Evolutionary conservation across 2,888 invertebrate genomes (phyloP).

Genomic region (Theodoxus fluviatilis): DNA sequence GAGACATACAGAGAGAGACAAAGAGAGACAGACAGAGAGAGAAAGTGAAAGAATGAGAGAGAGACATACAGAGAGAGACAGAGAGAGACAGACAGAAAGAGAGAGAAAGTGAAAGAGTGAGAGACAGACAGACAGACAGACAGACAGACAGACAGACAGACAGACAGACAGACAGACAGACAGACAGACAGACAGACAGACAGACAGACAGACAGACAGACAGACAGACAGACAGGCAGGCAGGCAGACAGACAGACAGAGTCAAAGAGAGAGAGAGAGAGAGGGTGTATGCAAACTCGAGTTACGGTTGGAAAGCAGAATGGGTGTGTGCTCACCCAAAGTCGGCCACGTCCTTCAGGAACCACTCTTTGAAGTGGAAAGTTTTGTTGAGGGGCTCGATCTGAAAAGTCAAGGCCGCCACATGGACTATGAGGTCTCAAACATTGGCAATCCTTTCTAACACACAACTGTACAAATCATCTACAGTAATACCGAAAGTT

Average conservation of each 20-base stretch:
- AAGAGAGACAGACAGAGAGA: conserved; percentile 35
- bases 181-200: neutral
- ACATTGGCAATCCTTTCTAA: neutral
- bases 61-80: too few relatives aligned
- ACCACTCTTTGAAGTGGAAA: conserved; percentile 41
- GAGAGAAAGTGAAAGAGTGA: neutral
- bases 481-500: neutral
- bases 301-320: neutral
- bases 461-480: conserved; percentile 1
- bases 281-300: neutral
- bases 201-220: neutral
- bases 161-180: neutral
- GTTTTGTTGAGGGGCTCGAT: conserved; percentile 40
- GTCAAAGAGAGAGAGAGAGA: neutral
- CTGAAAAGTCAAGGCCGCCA: conserved; percentile 28
- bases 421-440: neutral
- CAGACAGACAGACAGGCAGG: neutral
- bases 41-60: neutral
- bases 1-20: neutral
- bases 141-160: conserved; percentile 2
- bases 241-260: neutral
- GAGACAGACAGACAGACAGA: neutral
- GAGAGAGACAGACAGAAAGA: too few relatives aligned
- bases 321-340: conserved; percentile 38
- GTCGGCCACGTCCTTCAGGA: conserved; percentile 43